phyloP scores from a whole-genome alignment of 2,113 vertebrate genomes.

The Neotragus moschatus region DNA sequence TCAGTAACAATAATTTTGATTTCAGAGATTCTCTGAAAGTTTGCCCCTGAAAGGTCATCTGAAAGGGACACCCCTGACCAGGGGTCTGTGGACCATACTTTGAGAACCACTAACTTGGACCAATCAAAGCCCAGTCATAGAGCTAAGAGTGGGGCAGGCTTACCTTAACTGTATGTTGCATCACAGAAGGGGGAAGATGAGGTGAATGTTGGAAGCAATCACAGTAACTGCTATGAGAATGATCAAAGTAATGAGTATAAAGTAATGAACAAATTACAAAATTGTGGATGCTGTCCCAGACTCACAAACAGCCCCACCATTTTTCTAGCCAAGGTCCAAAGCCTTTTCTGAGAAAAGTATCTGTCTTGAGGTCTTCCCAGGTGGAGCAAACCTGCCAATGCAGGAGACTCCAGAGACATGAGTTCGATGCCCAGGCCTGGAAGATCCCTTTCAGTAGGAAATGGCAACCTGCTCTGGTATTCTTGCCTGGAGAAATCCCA shows the following conservation, averaged over 20 bases:
- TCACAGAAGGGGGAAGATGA: background rate
- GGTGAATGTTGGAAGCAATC: background rate
- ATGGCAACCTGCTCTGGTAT: background rate
- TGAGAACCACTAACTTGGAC: background rate
- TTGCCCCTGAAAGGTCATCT: background rate
- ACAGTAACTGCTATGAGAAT: background rate
- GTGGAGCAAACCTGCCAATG: background rate
- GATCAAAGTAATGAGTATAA: background rate
- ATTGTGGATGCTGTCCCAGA: background rate
- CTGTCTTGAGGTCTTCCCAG: background rate
- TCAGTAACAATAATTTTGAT: background rate
- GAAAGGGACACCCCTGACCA: background rate
- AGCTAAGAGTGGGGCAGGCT: background rate
- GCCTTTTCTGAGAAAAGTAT: background rate
- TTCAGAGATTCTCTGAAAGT: background rate
- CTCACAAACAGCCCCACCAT: background rate
- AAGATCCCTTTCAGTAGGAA: background rate
- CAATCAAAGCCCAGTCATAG: background rate
- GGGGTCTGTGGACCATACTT: background rate
- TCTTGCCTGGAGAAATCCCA: background rate
- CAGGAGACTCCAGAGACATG: background rate
- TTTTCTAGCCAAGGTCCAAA: background rate
- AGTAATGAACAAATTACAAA: background rate
- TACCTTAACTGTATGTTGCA: background rate
- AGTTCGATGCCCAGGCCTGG: background rate